These are phyloP conservation scores for Phalacrocorax pelagicus DNA, from an alignment of 2,113 vertebrate genomes.

Conservation along the genomic window DNA sequence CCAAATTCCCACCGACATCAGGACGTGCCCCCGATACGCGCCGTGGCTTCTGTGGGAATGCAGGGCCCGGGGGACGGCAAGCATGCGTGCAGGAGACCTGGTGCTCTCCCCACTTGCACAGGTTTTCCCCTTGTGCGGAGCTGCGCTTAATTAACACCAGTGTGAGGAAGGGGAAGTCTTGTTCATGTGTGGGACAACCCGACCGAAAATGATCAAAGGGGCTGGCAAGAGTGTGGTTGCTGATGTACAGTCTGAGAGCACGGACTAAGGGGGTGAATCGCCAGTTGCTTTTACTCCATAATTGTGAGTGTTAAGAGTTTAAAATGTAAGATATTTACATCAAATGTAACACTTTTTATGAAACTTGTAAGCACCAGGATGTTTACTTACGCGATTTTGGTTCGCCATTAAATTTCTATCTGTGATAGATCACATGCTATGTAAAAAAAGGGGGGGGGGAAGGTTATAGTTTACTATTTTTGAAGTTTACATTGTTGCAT, in stretches of 20 bases:
- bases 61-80: neutral
- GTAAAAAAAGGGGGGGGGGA: slow-evolving; percentile 55
- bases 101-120: slow-evolving; percentile 29
- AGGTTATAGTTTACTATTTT: slow-evolving; percentile 83
- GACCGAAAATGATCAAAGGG: slow-evolving; percentile 22
- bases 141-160: neutral
- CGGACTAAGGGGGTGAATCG: slow-evolving; percentile 40
- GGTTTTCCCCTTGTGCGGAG: slow-evolving; percentile 40
- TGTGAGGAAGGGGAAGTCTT: neutral
- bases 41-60: neutral
- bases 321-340: slow-evolving; percentile 67
- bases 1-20: neutral
- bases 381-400: slow-evolving; percentile 74
- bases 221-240: slow-evolving; percentile 19
- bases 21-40: neutral
- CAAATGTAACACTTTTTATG: slow-evolving; percentile 76
- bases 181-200: slow-evolving; percentile 28
- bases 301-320: slow-evolving; percentile 65
- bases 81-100: neutral
- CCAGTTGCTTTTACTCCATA: slow-evolving; percentile 72
- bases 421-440: slow-evolving; percentile 79
- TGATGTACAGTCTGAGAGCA: slow-evolving; percentile 14
- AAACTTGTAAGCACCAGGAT: slow-evolving; percentile 78
- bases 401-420: slow-evolving; percentile 82
- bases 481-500: slow-evolving; percentile 84